Conservation (phyloP, 2,797 vertebrate genomes). For the Netta rufina region DNA sequence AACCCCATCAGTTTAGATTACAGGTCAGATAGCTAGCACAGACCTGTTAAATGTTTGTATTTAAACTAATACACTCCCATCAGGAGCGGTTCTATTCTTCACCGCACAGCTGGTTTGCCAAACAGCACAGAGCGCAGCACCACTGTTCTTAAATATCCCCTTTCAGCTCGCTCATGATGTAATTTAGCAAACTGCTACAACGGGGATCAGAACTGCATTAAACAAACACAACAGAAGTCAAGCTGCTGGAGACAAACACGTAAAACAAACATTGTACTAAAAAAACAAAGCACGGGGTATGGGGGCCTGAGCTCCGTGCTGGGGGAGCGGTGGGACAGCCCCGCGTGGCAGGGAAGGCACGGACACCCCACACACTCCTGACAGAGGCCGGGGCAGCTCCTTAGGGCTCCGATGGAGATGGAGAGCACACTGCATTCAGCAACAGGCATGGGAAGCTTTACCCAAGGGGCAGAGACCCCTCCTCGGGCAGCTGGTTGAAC, state of each 20-base stretch:
- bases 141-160: background rate
- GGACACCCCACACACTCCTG: accelerated
- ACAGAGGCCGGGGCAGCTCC: accelerated
- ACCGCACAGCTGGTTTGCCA: background rate
- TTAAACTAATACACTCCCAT: background rate
- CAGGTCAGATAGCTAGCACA: background rate
- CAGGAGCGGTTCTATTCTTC: background rate
- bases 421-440: accelerated
- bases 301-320: background rate
- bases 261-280: background rate
- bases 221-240: background rate
- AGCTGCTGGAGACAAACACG: background rate
- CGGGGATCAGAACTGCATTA: background rate
- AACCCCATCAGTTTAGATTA: background rate
- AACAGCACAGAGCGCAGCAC: background rate
- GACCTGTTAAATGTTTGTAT: background rate
- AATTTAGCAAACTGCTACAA: background rate
- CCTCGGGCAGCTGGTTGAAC: background rate
- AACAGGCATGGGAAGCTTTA: too few species aligned
- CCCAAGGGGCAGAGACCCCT: background rate
- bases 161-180: background rate
- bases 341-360: accelerated
- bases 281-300: too few species aligned
- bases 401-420: accelerated
- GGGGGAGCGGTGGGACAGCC: accelerated